Evolutionary conservation across 2,113 vertebrate genomes (phyloP), one percentile per base, ranked within the genome.

Genomic region (Psettodes erumei): DNA sequence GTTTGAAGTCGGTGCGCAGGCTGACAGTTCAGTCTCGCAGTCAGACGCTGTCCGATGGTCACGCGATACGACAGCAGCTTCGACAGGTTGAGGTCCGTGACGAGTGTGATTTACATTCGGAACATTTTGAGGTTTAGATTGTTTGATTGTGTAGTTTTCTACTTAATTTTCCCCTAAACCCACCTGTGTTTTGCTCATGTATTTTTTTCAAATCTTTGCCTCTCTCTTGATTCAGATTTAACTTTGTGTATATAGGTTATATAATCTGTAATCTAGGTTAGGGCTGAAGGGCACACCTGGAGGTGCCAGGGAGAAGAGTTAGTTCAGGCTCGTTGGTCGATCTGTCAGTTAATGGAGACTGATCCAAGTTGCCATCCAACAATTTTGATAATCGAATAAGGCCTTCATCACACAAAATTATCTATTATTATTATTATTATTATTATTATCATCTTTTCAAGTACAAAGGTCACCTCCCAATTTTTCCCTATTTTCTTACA

Each of bases 1-100:
- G 18, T 45, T n/a, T 3, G 53, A 32, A 5, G 54, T 75, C 23
- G 8, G 37, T 6, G 2, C 30, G 33, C 48, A 66, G 71, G 5
- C 43, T 32, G 71, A 67, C 65, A 45, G 23, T 28, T 40, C 21
- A 35, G 27, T 50, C 59, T 71, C 35, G 10, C 64, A 61, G 61
- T 71, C 66, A 51, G 42, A 79, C 50, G n/a, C 5, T 30, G 12
- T 23, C 21, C 47, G 53, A 59, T 11, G 38, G 38, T 58, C 35
- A 69, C 72, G 58, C 58, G 64, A 70, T 70, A 18, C 15, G 4
- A 25, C 23, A 55, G 47, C n/a, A 21, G 50, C 8, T 30, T 65
- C 9, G 2, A 55, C n/a, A 0, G 50, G 8, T 53, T 53, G 18
- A 67, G 63, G 69, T 51, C n/a, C 23, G 30, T 18, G 73, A 42